These are phyloP conservation scores for Muscicapa adusta DNA, from an alignment of 2,113 vertebrate species.

Conservation along the genomic window DNA sequence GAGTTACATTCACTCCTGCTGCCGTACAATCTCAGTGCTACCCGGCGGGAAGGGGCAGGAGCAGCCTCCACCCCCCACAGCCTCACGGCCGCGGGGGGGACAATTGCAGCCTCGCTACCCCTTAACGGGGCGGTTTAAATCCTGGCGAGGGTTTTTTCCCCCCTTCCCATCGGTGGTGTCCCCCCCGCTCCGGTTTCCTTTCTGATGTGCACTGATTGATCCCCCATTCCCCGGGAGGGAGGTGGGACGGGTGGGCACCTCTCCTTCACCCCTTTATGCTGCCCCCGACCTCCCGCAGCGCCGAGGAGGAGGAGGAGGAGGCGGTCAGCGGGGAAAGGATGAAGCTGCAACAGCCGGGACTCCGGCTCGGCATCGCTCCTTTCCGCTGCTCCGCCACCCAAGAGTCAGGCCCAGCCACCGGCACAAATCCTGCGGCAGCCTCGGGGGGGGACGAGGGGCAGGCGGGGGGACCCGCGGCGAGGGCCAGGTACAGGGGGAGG, in stretches of 20 bases:
- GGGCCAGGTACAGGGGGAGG: not conserved
- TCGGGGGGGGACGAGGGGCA: not conserved
- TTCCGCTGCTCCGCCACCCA: conserved; percentile 57
- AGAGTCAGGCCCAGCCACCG: conserved; percentile 33
- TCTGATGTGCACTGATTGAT: conserved; percentile 25
- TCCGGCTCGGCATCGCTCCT: conserved; percentile 60
- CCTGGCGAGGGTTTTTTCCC: not conserved
- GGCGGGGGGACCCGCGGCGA: not conserved
- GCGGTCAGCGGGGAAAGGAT: not conserved
- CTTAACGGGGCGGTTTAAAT: not conserved
- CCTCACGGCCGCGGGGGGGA: not conserved
- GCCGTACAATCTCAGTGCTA: conserved; percentile 19
- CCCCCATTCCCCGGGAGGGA: not conserved
- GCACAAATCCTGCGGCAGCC: conserved; percentile 25
- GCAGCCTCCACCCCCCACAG: not conserved
- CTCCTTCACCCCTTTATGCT: not conserved
- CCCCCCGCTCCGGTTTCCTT: not conserved
- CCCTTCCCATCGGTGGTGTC: not conserved
- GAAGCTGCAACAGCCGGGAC: conserved; percentile 43
- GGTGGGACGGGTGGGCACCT: not conserved
- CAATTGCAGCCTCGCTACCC: not conserved
- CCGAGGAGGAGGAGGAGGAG: not conserved
- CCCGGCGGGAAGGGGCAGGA: not conserved
- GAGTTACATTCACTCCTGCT: conserved; percentile 49
- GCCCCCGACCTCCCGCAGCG: conserved; percentile 41